Conservation (phyloP, 1,140 invertebrate genomes). For the Diorhabda elongata region DNA sequence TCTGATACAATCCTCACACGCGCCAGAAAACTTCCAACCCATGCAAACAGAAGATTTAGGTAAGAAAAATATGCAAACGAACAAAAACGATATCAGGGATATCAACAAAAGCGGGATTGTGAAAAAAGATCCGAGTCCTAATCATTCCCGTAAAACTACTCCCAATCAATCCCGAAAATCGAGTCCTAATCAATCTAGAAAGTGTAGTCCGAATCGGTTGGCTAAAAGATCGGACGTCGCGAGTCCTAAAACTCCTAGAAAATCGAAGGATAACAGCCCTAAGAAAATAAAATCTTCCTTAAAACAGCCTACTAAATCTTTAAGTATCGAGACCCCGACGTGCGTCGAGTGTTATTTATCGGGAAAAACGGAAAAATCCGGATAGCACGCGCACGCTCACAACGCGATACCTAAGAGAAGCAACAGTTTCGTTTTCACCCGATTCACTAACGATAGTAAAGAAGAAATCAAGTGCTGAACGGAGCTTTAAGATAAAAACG, state of each 20-base stretch:
- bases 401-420: slow-evolving; percentile 11
- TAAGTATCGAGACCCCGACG: slow-evolving; percentile 57
- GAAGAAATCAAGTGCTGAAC: slow-evolving; percentile 33
- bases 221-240: slow-evolving; percentile 30
- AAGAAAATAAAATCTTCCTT: slow-evolving; percentile 40
- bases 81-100: slow-evolving; percentile 38
- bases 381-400: slow-evolving; percentile 49
- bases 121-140: slow-evolving; percentile 23
- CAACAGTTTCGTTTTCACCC: slow-evolving; percentile 26
- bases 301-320: slow-evolving; percentile 47
- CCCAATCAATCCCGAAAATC: slow-evolving; percentile 29
- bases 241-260: slow-evolving; percentile 31
- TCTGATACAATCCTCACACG: slow-evolving; percentile 88
- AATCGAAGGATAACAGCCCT: slow-evolving; percentile 25
- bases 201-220: slow-evolving; percentile 29
- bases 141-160: slow-evolving; percentile 29
- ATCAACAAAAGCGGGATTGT: slow-evolving; percentile 22
- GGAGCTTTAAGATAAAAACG: neutral
- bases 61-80: slow-evolving; percentile 54
- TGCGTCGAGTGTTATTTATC: slow-evolving; percentile 62
- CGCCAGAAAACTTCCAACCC: slow-evolving; percentile 84
- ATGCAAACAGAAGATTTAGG: slow-evolving; percentile 80
- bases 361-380: slow-evolving; percentile 52
- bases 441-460: slow-evolving; percentile 13
- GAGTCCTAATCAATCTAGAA: slow-evolving; percentile 33